Percentiles rank a stretch among this genome's conserved stretches.
Conservation (phyloP, 2,888 invertebrate species). For the Melieria crassipennis region DNA sequence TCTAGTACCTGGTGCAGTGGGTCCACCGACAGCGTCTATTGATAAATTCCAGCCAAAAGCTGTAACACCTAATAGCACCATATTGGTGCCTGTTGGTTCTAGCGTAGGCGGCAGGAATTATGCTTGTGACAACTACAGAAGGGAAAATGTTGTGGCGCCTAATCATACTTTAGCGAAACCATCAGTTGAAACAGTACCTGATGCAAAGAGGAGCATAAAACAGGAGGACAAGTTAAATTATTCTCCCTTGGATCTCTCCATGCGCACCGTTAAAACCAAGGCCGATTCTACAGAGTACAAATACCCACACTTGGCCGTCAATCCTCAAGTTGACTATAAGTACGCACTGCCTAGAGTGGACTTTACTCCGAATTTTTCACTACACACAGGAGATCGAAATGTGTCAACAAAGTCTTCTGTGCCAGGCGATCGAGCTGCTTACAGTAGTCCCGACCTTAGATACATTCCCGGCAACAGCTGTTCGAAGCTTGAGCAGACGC, state of each 20-base stretch:
- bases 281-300: constrained; percentile 82
- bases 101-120: not conserved
- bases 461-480: too few relatives aligned
- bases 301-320: constrained; percentile 35
- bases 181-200: constrained; percentile 7
- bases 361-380: constrained; percentile 78
- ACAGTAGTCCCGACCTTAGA: too few relatives aligned
- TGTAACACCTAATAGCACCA: not conserved
- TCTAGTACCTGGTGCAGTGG: constrained; percentile 24
- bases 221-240: constrained; percentile 32
- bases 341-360: constrained; percentile 77
- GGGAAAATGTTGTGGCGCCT: constrained; percentile 5
- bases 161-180: constrained; percentile 8
- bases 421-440: constrained; percentile 8
- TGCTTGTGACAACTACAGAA: not conserved
- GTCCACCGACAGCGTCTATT: constrained; percentile 25
- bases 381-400: constrained; percentile 47
- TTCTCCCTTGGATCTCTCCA: constrained; percentile 87
- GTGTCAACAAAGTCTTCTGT: not conserved
- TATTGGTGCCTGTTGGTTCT: constrained; percentile 3
- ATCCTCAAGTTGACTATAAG: constrained; percentile 41
- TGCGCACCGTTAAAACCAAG: constrained; percentile 87
- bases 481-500: too few relatives aligned
- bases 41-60: constrained; percentile 13
- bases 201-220: constrained; percentile 18